These are phyloP conservation scores for Phortica okadai DNA, from an alignment of 2,888 invertebrate genomes.

Conservation along the genomic window DNA sequence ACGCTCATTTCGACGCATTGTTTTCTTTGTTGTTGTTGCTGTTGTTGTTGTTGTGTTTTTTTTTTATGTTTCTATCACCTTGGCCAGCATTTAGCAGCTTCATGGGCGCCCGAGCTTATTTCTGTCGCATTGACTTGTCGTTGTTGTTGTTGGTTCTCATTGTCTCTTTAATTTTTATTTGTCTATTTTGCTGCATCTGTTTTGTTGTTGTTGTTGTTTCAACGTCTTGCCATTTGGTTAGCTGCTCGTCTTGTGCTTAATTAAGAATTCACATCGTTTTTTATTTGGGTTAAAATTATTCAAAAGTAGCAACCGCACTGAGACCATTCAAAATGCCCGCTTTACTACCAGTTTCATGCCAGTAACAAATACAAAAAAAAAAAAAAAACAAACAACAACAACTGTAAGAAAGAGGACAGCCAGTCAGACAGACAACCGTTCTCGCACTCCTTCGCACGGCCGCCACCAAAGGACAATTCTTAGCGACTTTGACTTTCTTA, in stretches of 20 bases:
- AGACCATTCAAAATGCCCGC: constrained; percentile 17
- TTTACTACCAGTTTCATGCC: neutral
- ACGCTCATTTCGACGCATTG: neutral
- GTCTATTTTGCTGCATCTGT: neutral
- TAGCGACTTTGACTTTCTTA: constrained; percentile 43
- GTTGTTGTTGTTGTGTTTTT: neutral
- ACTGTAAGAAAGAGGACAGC: too few species aligned
- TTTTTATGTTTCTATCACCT: neutral
- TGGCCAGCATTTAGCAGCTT: neutral
- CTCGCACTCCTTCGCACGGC: constrained; percentile 28
- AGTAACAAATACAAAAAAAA: neutral
- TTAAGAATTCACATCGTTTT: constrained; percentile 77
- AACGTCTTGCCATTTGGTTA: neutral
- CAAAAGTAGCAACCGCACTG: constrained; percentile 67
- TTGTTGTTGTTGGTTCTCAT: neutral
- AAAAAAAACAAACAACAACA: neutral
- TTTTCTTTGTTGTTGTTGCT: neutral
- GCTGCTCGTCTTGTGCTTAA: constrained; percentile 62
- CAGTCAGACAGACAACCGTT: neutral
- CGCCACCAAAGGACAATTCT: constrained; percentile 52
- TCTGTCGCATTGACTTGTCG: neutral
- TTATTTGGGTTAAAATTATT: constrained; percentile 77
- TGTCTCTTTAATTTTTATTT: neutral
- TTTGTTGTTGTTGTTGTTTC: neutral
- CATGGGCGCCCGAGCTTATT: neutral